These are phyloP conservation scores for Sebastes cheni DNA, from an alignment of 2,797 vertebrate genomes.

Conservation along the genomic window DNA sequence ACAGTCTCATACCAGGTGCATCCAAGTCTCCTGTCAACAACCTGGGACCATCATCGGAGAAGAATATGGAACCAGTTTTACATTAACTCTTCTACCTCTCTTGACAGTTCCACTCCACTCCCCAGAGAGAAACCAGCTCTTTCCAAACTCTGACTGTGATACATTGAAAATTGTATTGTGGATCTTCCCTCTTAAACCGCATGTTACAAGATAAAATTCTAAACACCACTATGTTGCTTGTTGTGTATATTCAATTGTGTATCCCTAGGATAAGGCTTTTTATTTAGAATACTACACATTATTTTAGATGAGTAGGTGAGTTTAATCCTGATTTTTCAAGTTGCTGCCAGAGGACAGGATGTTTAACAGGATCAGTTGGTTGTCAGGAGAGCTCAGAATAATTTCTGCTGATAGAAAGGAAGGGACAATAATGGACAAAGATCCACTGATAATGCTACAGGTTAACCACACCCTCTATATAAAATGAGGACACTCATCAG, in stretches of 20 bases:
- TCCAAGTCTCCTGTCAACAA: not conserved
- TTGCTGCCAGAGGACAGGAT: not conserved
- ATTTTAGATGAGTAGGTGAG: not conserved
- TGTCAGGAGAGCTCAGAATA: not conserved
- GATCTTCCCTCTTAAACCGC: not conserved
- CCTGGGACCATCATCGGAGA: constrained; percentile 33
- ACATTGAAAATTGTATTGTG: not conserved
- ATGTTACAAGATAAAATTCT: constrained; percentile 50
- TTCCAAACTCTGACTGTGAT: constrained; percentile 1
- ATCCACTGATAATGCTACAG: not conserved
- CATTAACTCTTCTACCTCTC: constrained; percentile 30
- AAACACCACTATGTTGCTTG: not conserved
- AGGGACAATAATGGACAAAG: not conserved
- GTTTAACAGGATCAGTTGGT: not conserved
- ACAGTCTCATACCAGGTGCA: not conserved
- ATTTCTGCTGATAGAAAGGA: not conserved
- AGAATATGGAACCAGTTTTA: constrained; percentile 21
- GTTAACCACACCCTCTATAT: not conserved
- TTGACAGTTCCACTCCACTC: constrained; percentile 7
- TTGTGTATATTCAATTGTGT: not conserved
- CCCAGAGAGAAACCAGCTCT: not conserved
- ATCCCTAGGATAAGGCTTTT: not conserved
- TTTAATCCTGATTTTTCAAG: not conserved
- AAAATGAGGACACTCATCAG: not conserved
- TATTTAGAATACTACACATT: not conserved